Evolutionary conservation across 1,140 invertebrate genomes (phyloP).

Genomic region (Bombus waltoni): DNA sequence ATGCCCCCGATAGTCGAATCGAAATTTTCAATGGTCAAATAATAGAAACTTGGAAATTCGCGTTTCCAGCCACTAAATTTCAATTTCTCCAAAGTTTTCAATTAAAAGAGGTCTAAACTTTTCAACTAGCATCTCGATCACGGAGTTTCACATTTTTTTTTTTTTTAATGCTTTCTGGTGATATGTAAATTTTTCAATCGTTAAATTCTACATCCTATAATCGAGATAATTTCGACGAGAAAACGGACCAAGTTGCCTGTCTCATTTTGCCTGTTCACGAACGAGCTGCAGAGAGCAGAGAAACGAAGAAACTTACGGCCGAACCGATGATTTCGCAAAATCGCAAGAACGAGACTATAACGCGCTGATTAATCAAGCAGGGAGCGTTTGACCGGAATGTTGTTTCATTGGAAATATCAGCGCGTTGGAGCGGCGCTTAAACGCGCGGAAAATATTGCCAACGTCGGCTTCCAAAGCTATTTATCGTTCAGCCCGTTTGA

Average conservation of each 20-base stretch:
- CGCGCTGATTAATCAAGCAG: conserved; percentile 12
- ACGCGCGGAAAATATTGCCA: conserved; percentile 17
- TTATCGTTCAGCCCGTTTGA: neutral
- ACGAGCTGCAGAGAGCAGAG: no score
- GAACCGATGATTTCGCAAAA: neutral
- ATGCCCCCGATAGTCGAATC: neutral
- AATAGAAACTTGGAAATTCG: no score
- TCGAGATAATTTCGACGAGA: no score
- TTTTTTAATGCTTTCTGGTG: no score
- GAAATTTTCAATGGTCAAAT: neutral
- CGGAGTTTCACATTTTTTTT: no score
- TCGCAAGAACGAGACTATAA: neutral
- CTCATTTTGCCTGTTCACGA: no score
- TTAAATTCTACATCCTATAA: no score
- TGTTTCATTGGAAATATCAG: neutral
- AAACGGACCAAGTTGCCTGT: no score
- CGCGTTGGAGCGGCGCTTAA: conserved; percentile 6
- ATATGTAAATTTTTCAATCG: no score
- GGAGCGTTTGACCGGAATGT: neutral
- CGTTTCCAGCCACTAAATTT: neutral
- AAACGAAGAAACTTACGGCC: neutral
- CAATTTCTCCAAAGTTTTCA: neutral
- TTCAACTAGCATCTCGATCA: neutral
- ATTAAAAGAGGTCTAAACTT: neutral
- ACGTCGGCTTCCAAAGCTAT: neutral